Evolutionary conservation across 2,797 vertebrate genomes (phyloP), one percentile per base, ranked within the genome.

Genomic region (Antrozous pallidus): DNA sequence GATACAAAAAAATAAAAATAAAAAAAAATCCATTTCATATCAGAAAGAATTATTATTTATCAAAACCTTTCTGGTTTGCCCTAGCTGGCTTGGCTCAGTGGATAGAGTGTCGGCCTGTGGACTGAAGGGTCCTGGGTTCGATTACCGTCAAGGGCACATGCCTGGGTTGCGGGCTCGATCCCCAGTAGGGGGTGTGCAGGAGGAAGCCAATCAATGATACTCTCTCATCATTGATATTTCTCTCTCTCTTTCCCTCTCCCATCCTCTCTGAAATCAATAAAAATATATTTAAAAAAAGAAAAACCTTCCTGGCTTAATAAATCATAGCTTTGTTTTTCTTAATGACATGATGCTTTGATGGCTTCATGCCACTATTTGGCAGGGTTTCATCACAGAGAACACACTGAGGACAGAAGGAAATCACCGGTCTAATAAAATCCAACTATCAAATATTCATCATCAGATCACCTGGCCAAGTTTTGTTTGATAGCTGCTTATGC

Each of bases 241-340:
- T 54, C 3, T 24, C 51, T 54, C 51, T 54, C 22, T 54, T 54
- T 54, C 8, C 51, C 20, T 24, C 51, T 54, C 51, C 51, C 22
- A 24, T 24, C 22, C 51, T 54, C 51, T 54, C 22, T 54, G 51
- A 22, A 54, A 54, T 54, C 22, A 54, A 54, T 54, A 54, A 54
- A 54, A 54, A 10, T 54, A 10, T 54, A 54, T 54, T 54, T 51
- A 3, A 8, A 54, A 54, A 54, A 54, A 87, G 33, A 84, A 96
- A 95, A 95, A 81, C 33, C 70, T 51, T 33, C 33, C 36, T 91
- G 49, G 40, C 36, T 95, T 78, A 88, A 88, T 81, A 94, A 87
- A 79, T 65, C 86, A 82, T 51, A 81, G 18, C 26, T 77, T 78
- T 67, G 26, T 26, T 54, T 36, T 77, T n/a, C n/a, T 75, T 33